Evolutionary conservation across 2,113 vertebrate species (phyloP).

Genomic region (Parus major): DNA sequence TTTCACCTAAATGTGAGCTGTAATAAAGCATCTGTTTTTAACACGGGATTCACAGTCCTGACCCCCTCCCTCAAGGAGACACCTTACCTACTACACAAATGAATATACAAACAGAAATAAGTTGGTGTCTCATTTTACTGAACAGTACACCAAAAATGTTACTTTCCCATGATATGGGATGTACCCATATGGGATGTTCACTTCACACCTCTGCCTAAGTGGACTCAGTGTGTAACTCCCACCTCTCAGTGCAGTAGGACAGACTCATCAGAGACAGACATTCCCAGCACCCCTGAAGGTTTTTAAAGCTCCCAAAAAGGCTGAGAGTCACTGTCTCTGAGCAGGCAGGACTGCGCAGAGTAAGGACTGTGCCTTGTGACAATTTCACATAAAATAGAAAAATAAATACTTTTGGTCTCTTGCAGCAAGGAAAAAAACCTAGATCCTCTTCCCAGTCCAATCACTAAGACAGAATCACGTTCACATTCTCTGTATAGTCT

Average conservation of each 20-base stretch:
- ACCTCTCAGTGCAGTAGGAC: background rate
- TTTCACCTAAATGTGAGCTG: background rate
- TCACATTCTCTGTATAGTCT: background rate
- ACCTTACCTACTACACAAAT: background rate
- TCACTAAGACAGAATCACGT: background rate
- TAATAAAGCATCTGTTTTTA: background rate
- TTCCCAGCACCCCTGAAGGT: background rate
- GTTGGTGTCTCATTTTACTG: background rate
- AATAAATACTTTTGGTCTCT: background rate
- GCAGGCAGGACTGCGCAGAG: background rate
- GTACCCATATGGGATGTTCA: too few relatives aligned
- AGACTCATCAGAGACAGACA: background rate
- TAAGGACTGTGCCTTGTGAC: background rate
- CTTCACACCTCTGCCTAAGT: background rate
- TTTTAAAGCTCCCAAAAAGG: background rate
- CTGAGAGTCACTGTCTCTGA: background rate
- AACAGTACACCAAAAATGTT: background rate
- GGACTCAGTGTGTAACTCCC: accelerated
- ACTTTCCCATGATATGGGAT: background rate
- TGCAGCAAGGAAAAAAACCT: background rate
- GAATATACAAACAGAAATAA: background rate
- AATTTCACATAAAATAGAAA: background rate
- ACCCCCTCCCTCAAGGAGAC: background rate
- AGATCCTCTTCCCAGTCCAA: background rate
- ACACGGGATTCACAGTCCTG: background rate